Conservation (phyloP, 2,888 invertebrate genomes). For the Spisula solida region DNA sequence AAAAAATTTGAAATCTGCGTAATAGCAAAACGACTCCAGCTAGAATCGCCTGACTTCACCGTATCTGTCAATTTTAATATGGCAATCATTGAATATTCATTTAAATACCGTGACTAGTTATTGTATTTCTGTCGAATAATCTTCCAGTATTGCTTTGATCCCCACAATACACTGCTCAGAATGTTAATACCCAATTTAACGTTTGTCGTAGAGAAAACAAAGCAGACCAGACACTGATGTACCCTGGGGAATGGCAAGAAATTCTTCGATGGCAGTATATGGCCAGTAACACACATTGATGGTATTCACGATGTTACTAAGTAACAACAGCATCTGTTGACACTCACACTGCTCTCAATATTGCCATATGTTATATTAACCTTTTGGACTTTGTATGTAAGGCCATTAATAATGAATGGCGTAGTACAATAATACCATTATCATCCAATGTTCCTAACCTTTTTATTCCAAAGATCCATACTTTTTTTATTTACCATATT, state of each 20-base stretch:
- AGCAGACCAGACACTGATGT: constrained; percentile 11
- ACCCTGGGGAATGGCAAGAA: not conserved
- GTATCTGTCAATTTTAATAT: not conserved
- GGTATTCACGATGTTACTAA: not conserved
- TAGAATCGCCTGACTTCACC: not conserved
- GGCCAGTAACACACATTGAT: constrained; percentile 4
- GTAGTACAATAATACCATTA: no score
- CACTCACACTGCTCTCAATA: no score
- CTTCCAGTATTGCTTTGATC: not conserved
- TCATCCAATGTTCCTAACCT: no score
- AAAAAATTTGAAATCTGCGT: not conserved
- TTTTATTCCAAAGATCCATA: no score
- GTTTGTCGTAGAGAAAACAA: constrained; percentile 1
- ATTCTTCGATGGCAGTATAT: not conserved
- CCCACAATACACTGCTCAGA: not conserved
- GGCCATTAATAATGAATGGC: no score
- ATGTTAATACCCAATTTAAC: not conserved
- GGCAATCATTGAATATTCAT: not conserved
- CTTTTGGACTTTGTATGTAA: no score
- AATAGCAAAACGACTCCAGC: no score
- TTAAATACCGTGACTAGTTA: not conserved
- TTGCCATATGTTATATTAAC: no score
- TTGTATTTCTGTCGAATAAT: not conserved
- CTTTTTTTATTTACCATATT: no score
- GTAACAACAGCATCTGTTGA: no score